Evolutionary conservation across 2,113 vertebrate genomes (phyloP).

Genomic region (Dissostichus mawsoni): DNA sequence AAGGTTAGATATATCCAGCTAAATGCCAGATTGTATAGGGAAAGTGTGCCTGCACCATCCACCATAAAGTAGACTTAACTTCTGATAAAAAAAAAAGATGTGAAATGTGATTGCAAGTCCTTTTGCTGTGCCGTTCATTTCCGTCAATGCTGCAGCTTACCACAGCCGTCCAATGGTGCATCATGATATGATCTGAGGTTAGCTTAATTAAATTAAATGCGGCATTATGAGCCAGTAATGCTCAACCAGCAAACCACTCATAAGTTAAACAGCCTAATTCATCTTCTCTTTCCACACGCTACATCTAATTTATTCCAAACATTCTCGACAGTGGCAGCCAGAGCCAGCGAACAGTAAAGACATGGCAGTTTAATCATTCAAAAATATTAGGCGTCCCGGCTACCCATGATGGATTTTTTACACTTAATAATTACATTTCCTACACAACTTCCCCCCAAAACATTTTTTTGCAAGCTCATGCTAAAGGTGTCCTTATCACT

Average conservation of each 20-base stretch:
- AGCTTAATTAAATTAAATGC: slow-evolving; percentile 55
- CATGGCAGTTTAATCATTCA: slow-evolving; percentile 40
- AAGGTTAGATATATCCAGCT: slow-evolving; percentile 19
- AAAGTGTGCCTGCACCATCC: neutral
- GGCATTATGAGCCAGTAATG: slow-evolving; percentile 37
- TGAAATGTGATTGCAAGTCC: slow-evolving; percentile 3
- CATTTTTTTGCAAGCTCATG: slow-evolving; percentile 25
- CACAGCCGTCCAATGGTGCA: slow-evolving; percentile 22
- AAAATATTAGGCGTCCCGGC: slow-evolving; percentile 35
- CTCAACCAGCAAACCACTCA: slow-evolving; percentile 41
- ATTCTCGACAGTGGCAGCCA: slow-evolving; percentile 14
- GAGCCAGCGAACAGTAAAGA: neutral
- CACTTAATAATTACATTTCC: slow-evolving; percentile 36
- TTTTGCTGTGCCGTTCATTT: neutral
- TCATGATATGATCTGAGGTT: slow-evolving; percentile 42
- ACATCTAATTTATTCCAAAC: slow-evolving; percentile 49
- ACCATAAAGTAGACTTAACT: neutral
- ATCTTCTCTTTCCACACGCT: slow-evolving; percentile 38
- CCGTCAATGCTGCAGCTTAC: slow-evolving; percentile 7
- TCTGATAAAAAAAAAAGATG: slow-evolving; percentile 10
- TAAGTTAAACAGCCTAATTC: slow-evolving; percentile 56
- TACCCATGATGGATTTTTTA: slow-evolving; percentile 22
- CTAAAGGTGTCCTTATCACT: slow-evolving; percentile 48
- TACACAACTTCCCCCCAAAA: slow-evolving; percentile 20
- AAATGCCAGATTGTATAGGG: slow-evolving; percentile 45